These are phyloP conservation scores for Condylostylus longicornis DNA, from an alignment of 1,140 invertebrate genomes.

Conservation along the genomic window DNA sequence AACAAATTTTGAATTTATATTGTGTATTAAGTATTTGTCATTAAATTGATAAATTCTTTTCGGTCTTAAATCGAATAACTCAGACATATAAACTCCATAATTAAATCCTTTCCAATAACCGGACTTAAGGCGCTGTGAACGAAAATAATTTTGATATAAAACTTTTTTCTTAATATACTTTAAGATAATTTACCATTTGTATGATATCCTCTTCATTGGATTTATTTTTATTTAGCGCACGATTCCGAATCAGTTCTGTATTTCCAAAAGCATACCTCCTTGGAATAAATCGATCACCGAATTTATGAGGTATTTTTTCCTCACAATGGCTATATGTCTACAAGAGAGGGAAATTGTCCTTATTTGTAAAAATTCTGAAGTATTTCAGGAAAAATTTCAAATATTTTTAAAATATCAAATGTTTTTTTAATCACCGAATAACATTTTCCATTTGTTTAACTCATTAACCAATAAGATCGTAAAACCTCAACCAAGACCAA, in stretches of 20 bases:
- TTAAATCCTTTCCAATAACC: constrained; percentile 13
- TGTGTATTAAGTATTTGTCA: neutral
- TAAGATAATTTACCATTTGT: constrained; percentile 11
- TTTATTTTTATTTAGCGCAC: constrained; percentile 8
- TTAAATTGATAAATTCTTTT: neutral
- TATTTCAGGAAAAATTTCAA: too few species aligned
- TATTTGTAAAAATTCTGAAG: too few species aligned
- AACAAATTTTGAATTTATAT: neutral
- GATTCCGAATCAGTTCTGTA: constrained; percentile 18
- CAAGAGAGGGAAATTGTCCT: too few species aligned
- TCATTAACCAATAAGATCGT: too few species aligned
- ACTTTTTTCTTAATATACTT: neutral
- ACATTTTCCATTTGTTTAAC: too few species aligned
- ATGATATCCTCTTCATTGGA: constrained; percentile 22
- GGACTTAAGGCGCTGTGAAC: constrained; percentile 14
- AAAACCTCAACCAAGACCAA: too few species aligned
- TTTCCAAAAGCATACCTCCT: constrained; percentile 13
- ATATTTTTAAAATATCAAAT: too few species aligned
- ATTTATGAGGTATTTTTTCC: too few species aligned
- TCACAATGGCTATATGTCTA: too few species aligned
- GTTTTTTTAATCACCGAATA: too few species aligned
- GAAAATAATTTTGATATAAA: constrained; percentile 17
- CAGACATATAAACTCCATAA: constrained; percentile 14
- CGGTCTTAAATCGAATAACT: constrained; percentile 13
- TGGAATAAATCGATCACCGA: constrained; percentile 27